Conservation (phyloP, 2,888 invertebrate species). For the Erebia epiphron region DNA sequence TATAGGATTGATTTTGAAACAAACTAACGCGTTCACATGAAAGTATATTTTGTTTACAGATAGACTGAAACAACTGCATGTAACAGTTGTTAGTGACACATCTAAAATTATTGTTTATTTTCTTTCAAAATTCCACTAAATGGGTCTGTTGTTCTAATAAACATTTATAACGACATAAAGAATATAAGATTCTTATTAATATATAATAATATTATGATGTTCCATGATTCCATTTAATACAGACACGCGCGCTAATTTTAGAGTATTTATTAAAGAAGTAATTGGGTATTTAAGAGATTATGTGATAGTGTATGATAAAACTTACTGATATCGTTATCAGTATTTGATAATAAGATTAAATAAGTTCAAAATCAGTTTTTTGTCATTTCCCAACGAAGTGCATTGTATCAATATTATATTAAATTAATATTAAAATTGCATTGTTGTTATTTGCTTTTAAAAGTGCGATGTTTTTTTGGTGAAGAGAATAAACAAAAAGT, state of each 20-base stretch:
- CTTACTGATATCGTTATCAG: constrained; percentile 13
- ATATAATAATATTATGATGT: neutral
- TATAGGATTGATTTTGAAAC: constrained; percentile 60
- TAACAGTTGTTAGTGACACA: neutral
- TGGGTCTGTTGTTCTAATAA: too few species aligned
- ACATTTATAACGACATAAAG: too few species aligned
- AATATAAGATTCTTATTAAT: neutral
- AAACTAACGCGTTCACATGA: constrained; percentile 60
- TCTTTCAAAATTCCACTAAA: neutral
- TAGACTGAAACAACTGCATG: constrained; percentile 14
- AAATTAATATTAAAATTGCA: neutral
- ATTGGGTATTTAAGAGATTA: constrained; percentile 18
- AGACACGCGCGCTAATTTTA: neutral
- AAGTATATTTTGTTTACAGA: constrained; percentile 45
- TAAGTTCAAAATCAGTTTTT: constrained; percentile 8
- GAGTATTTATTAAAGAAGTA: neutral
- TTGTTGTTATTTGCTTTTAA: neutral
- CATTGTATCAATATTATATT: neutral
- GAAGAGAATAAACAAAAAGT: constrained; percentile 5
- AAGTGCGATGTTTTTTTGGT: neutral
- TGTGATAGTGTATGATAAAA: constrained; percentile 21
- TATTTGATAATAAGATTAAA: constrained; percentile 20
- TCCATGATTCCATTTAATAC: neutral
- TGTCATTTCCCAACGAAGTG: neutral
- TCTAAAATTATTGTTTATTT: neutral